Evolutionary conservation across 2,888 invertebrate genomes (phyloP).

Genomic region (Oligia fasciuncula): DNA sequence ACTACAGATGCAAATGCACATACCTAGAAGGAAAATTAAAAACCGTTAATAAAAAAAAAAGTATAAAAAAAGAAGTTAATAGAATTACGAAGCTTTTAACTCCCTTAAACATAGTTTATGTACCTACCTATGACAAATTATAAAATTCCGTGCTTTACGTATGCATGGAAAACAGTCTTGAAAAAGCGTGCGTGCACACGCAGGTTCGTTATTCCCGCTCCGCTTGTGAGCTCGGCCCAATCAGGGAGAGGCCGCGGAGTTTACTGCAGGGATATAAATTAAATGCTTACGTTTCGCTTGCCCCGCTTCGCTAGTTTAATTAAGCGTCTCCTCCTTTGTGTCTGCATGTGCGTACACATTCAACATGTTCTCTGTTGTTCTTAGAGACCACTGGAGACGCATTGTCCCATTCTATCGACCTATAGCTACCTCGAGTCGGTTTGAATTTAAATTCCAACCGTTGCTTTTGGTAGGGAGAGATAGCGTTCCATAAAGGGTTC

Average conservation of each 20-base stretch:
- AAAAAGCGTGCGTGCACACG: constrained; percentile 19
- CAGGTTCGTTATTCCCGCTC: constrained; percentile 63
- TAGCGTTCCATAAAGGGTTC: constrained; percentile 59
- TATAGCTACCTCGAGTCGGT: constrained; percentile 50
- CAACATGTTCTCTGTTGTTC: constrained; percentile 83
- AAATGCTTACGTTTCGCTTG: constrained; percentile 89
- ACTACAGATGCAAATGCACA: neutral
- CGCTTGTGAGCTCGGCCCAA: constrained; percentile 73
- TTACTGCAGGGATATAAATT: constrained; percentile 90
- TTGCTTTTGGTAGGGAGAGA: constrained; percentile 59
- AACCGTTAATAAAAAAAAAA: too few species aligned
- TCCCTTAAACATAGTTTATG: neutral
- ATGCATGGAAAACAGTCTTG: neutral
- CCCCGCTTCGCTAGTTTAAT: constrained; percentile 89
- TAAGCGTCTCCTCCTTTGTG: constrained; percentile 88
- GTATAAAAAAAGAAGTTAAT: too few species aligned
- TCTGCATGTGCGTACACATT: constrained; percentile 87
- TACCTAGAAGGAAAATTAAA: neutral
- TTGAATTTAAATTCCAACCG: constrained; percentile 66
- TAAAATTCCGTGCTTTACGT: neutral
- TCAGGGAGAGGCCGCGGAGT: constrained; percentile 85
- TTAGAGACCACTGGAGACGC: constrained; percentile 76
- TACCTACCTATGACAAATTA: neutral
- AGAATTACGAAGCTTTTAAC: neutral
- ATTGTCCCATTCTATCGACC: constrained; percentile 66